Evolutionary conservation across 1,140 invertebrate genomes (phyloP).

Genomic region (Drosophila saltans): DNA sequence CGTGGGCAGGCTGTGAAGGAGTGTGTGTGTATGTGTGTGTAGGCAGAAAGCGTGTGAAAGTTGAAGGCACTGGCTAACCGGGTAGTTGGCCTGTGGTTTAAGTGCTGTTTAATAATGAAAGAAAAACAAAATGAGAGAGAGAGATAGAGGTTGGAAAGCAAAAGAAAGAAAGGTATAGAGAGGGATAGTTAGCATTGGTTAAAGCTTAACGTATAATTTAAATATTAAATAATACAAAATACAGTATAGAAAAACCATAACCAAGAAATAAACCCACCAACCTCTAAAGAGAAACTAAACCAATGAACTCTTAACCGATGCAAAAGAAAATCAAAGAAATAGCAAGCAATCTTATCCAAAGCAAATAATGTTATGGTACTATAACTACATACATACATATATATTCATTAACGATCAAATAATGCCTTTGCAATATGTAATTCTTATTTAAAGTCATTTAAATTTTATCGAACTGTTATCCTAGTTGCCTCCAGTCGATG

Average conservation of each 20-base stretch:
- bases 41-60: conserved; percentile 22
- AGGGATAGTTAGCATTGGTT: background rate
- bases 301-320: background rate
- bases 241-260: background rate
- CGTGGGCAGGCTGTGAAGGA: background rate
- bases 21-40: background rate
- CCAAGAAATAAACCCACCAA: background rate
- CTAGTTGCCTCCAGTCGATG: background rate
- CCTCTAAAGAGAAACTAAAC: too few species aligned
- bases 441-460: too few species aligned
- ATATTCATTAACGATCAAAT: too few species aligned
- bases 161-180: background rate
- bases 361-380: too few species aligned
- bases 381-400: too few species aligned
- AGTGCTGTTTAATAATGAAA: conserved; percentile 54
- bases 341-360: too few species aligned
- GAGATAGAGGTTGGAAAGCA: background rate
- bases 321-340: too few species aligned
- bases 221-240: conserved; percentile 1
- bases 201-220: background rate
- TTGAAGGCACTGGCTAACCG: conserved; percentile 24
- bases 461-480: background rate
- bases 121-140: background rate
- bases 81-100: conserved; percentile 39
- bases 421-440: too few species aligned